Evolutionary conservation across 1,140 invertebrate species (phyloP).

Genomic region (Hylyphantes graminicola): DNA sequence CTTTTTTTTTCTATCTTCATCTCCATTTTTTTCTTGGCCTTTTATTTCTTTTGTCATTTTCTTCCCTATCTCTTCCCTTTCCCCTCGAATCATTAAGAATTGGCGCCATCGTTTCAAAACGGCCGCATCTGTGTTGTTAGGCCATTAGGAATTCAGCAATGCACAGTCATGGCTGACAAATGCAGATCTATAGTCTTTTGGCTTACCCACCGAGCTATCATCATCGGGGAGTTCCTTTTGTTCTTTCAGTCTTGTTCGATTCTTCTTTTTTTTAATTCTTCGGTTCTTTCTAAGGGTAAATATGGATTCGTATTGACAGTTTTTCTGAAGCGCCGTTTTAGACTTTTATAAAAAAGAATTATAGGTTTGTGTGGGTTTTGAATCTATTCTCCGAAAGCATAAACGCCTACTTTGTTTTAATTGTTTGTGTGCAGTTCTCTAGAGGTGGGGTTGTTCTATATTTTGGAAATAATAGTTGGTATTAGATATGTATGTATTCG

Average conservation of each 20-base stretch:
- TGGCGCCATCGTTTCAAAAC: conserved; percentile 56
- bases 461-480: too few species aligned
- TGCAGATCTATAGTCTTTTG: conserved; percentile 55
- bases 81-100: conserved; percentile 52
- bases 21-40: conserved; percentile 9
- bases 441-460: too few species aligned
- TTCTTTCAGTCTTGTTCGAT: conserved; percentile 23
- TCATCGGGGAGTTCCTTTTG: conserved; percentile 33
- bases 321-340: conserved; percentile 20
- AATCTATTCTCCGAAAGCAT: too few species aligned
- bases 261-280: conserved; percentile 11
- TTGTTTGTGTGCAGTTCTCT: too few species aligned
- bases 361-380: background rate
- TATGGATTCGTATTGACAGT: conserved; percentile 25
- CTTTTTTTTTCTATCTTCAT: conserved; percentile 7
- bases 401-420: too few species aligned
- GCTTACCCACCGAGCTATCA: conserved; percentile 52
- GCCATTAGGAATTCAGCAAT: conserved; percentile 57
- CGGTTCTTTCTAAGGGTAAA: background rate
- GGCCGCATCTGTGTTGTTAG: conserved; percentile 52
- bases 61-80: background rate
- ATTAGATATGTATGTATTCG: too few species aligned
- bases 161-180: conserved; percentile 53
- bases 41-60: background rate
- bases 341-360: conserved; percentile 31